Base-by-base conservation (phyloP, 2,797 vertebrate genomes). In the Borostomias antarcticus region DNA sequence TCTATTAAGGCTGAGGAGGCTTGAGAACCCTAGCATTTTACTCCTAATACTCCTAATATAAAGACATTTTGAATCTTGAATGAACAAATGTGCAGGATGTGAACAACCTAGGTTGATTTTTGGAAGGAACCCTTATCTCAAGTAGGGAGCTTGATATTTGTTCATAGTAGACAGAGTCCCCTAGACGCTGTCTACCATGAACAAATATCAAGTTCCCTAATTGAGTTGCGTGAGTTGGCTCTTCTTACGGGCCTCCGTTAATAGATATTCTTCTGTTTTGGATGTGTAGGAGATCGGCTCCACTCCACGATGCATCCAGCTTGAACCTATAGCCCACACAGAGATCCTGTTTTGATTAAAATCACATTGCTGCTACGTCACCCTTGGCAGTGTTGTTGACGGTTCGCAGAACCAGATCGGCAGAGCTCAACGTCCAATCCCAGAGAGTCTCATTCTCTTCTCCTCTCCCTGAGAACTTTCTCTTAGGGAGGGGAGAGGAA, bases 341-440 rank as follows among this genome's bases (percentile, higher is more conserved):
- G 79, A 86, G 86, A 86, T 81, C 82, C 83, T 90, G 91, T 88
- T 92, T 87, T 88, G 83, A 91, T 92, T 92, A 91, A 91, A 90
- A 90, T 92, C 85, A 73, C 87, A 86, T 86, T 85, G 79, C 74
- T 76, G 72, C 88, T 90, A 89, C 86, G 86, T 92, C 91, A 92
- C 81, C 72, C 77, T 91, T 91, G 91, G 91, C 91, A 73, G 66
- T 59, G 62, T 78, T 59, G 62, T 78, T 71, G 65, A 67, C 70
- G 71, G 70, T 45, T 37, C 88, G 83, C 54, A 11, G 81, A 84
- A 72, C 43, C 70, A 68, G 68, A 62, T 64, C 59, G 60, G 52
- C 50, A 77, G 60, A 54, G 35, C 68, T 72, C 64, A 64, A 77
- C 77, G 75, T 73, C 32, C 62, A 35, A 43, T 77, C 72, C 68